Evolutionary conservation across 2,113 vertebrate species (phyloP), one percentile per base, ranked within the genome.

Genomic region (Paradoxurus hermaphroditus): DNA sequence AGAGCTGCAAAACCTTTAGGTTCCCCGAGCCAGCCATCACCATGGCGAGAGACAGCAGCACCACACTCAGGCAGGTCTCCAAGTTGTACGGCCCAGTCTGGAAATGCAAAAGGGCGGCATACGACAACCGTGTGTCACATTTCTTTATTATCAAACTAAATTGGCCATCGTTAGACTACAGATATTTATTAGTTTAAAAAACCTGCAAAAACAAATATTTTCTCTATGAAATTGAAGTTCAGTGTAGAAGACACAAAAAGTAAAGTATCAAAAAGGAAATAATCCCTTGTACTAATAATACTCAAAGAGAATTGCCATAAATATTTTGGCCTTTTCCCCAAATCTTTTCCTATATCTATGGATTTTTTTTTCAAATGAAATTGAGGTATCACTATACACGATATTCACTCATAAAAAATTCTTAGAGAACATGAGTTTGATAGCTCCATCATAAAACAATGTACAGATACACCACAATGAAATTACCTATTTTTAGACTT

Each of bases 11-110:
- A 11, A 99, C 99, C 29, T 99, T 99, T 46, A 99, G 98, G 98
- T 99, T 99, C 51, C 99, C 99, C 0, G 99, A 99, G 89, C 99
- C 99, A 0, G 99, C 99, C 99, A 99, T 99, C 44, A 99, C 99
- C 99, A 99, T 99, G 46, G 99, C 99, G 1, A 99, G 99, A 4
- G 99, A 99, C 92, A 99, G 98, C 34, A 99, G 99, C 79, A 99
- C 99, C 98, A 99, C 99, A 2, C 99, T 99, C 97, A 99, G 97
- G 87, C 99, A 99, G 0, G 99, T 99, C 96, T 99, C 99, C 0
- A 99, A 98, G 91, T 99, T 99, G 94, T 99, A 99, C 91, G 99
- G 99, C 21, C 99, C 99, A 51, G 99, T 99, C 99, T 99, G 98
- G 49, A 82, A 67, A 94, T 0, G 94, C 6, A 72, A 77, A 62